Evolutionary conservation across 2,113 vertebrate species (phyloP), one percentile per base, ranked within the genome.

Genomic region (Rhinolophus ferrumequinum): DNA sequence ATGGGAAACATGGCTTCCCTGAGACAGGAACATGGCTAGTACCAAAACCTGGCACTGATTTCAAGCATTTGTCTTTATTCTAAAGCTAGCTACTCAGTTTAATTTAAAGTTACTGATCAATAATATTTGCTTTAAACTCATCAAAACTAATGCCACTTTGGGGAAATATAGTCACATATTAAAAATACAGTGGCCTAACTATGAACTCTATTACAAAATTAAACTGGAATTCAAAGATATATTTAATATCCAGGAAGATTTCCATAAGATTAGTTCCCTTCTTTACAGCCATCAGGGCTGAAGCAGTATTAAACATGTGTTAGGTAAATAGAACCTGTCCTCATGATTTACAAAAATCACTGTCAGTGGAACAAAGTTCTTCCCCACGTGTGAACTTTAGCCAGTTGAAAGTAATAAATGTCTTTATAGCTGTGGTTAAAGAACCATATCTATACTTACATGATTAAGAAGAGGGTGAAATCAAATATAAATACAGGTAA

Each of bases 381-480:
- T 94, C n/a, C 7, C 41, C 62, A 10, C 44, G 54, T 92, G 66
- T 97, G 84, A 93, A 76, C 41, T 76, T 41, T 56, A 93, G 35
- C 16, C 7, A 22, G 26, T 41, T 41, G 60, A 69, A 89, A 92
- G 75, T 24, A 80, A 81, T 62, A 41, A 52, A 35, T 77, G 3
- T 84, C 38, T 67, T 93, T 67, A 90, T 38, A 76, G 12, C 26
- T 88, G 21, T 64, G 38, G 14, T 44, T 90, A 75, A 86, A 90
- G 12, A 33, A 22, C 21, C 6, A 93, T 92, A 66, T 5, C 44
- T 96, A 38, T 44, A 18, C 9, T 92, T 73, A 81, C 33, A 52
- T 41, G 19, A 67, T 80, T 44, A 80, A 91, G 14, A 41, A 79
- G 35, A 82, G 16, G 12, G 7, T 50, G 50, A 66, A 66, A 88